A percentile compares a stretch with the other conserved stretches of the same genome.
These are phyloP conservation scores for Scolopax mira DNA, from an alignment of 2,113 vertebrate species.

Conservation along the genomic window DNA sequence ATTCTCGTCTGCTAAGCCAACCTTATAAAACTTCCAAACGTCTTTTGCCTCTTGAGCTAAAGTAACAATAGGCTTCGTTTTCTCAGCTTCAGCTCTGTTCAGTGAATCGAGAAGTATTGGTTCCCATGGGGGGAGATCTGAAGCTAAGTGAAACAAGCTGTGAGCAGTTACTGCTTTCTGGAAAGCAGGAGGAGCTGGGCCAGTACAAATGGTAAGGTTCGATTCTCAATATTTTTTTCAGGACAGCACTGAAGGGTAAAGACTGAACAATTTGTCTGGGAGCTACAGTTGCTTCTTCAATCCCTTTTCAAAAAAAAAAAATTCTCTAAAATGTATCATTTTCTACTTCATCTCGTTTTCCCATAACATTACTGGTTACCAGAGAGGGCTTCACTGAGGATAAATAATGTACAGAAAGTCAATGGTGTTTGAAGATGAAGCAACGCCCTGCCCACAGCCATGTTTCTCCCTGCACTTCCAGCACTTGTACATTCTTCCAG, in stretches of 20 bases:
- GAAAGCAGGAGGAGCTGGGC: not conserved
- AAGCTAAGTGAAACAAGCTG: slow-evolving; percentile 30
- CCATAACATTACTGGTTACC: not conserved
- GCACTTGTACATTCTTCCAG: not conserved
- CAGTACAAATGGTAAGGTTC: not conserved
- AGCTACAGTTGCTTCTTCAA: not conserved
- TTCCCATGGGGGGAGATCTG: not conserved
- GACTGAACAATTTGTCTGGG: not conserved
- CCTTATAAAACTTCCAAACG: not conserved
- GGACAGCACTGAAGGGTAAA: not conserved
- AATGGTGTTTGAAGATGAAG: not conserved
- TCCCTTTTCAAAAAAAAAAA: not conserved
- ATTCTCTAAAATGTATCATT: not conserved
- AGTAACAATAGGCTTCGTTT: slow-evolving; percentile 32
- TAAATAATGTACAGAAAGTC: not conserved
- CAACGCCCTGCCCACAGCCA: not conserved
- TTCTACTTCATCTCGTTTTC: not conserved
- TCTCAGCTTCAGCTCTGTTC: not conserved
- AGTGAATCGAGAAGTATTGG: not conserved
- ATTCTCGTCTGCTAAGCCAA: not conserved
- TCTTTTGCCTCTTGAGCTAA: not conserved
- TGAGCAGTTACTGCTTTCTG: slow-evolving; percentile 1
- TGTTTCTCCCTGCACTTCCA: not conserved
- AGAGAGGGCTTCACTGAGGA: not conserved
- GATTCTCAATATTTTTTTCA: not conserved